Evolutionary conservation across 1,140 invertebrate genomes (phyloP), one percentile per base, ranked within the genome.

Genomic region (Scylla paramamosain): DNA sequence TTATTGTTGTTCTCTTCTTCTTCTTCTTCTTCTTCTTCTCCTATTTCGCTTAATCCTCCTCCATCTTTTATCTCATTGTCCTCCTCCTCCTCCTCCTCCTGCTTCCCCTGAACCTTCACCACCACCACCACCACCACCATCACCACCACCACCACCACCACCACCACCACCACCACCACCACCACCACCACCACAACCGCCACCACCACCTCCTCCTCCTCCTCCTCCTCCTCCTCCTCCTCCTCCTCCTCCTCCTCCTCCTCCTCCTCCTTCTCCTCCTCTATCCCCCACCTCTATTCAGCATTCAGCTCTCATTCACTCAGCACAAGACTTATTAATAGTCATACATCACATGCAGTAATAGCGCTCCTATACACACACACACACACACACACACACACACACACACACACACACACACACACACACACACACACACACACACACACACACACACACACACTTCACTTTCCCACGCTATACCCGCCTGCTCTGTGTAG

Each of bases 391-490:
- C 88, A 90, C 88, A 90, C 88, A 90, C 32, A 90, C 88, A 90
- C 88, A 90, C 88, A 88, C 88, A 90, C 46, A 90, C 88, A 90
- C 88, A 90, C 88, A 48, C 88, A 90, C 32, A 90, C 88, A 90
- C 46, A 45, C 88, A 90, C 46, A 90, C 88, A 90, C 39, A 90
- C 88, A 90, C 39, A 32, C 88, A 90, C 39, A 90, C 88, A 90
- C 88, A 90, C 88, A 90, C 88, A 90, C 88, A 90, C 88, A 90
- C 88, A 90, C 88, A 90, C 88, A 84, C 83, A 84, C 83, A 84
- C 83, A 84, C 28, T 12, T 59, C 52, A 14, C 52, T 59, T 59
- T 59, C 52, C 52, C 16, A 20, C 52, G 52, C 52, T 39, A 59
- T 59, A 59, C 52, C 52, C 0, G 52, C 16, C 52, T 14, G 52